Base-by-base conservation (phyloP, 1,140 invertebrate genomes). In the Scaptodrosophila lebanonensis region DNA sequence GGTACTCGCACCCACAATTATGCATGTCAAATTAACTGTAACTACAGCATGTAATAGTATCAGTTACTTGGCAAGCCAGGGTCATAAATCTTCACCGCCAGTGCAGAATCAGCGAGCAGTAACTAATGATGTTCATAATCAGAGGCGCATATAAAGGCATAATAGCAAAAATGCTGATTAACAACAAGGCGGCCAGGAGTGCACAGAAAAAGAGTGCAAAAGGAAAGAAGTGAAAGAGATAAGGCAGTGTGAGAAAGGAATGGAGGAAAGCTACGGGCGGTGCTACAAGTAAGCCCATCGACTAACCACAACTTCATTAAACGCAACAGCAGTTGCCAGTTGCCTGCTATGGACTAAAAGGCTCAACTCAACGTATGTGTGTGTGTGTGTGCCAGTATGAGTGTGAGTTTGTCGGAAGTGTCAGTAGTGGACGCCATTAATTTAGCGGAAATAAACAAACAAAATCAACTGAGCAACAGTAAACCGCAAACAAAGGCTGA, bases 71-170 rank as follows among this genome's bases (percentile, higher is more conserved):
- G n/a, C 8, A 2, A 18, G 5, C n/a, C 50, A 43, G 53, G 48
- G 59, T 51, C 64, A 79, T 79, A 79, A 82, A 79, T 79, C 73
- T 66, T 73, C 45, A 40, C 49, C 49, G 65, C 15, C 59, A 44
- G 35, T 44, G 43, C 16, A 45, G 66, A 77, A 60, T 71, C 72
- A 57, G 57, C 67, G 64, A 79, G 51, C 73, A 56, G 68, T 77
- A 79, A 79, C 68, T 79, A 79, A 79, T 79, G 75, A 79, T 82
- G 68, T 82, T 73, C 75, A 79, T 79, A 82, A 79, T 79, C 68
- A 77, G 59, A 77, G 72, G 66, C 54, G 72, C 72, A 77, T 79
- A 68, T 73, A 79, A 64, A 77, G 73, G 73, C 59, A 77, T 77
- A 79, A 73, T 79, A 73, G 54, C 45, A 36, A 53, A n/a, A 79